Evolutionary conservation across 2,797 vertebrate species (phyloP), one percentile per base, ranked within the genome.

Genomic region (Dicrostonyx torquatus): DNA sequence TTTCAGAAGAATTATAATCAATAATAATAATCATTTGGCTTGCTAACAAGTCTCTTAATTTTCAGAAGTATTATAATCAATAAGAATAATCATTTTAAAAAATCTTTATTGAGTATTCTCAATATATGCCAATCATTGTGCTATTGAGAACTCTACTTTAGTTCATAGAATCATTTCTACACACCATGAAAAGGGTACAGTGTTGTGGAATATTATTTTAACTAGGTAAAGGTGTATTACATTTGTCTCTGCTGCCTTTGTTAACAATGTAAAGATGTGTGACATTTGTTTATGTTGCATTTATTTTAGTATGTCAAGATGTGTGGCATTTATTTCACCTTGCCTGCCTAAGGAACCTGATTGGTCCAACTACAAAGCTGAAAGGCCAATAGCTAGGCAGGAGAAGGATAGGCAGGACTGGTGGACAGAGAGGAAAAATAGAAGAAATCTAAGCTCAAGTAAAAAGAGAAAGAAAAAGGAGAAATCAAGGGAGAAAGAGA

Each of bases 1-100:
- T 96, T 88, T 82, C 34, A 37, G 80, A 86, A 93, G 13, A 17
- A 48, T 37, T 12, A 43, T 68, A 18, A 73, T 10, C 29, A 40
- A 70, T 37, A 40, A 73, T 3, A 73, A 62, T 77, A 53, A 89
- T 9, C 17, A 83, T 31, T 55, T 37, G 45, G 45, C 45, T 48
- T 48, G 45, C 45, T 48, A 48, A 48, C 45, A 6, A 48, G 45
- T 48, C 45, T 48, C 45, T 48, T 48, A 48, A 48, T 48, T 48
- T 48, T 48, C 45, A 48, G 45, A 48, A 48, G 45, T 48, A 48
- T 48, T 48, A 48, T 48, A 48, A 48, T 48, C 45, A 48, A 48
- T 48, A 48, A 48, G 45, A 72, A 60, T 76, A 53, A 88, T 9
- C 15, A 82, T 31, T 55, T 8, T 66, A 2, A 12, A 55, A 55